Evolutionary conservation across 2,888 invertebrate genomes (phyloP), one percentile per base, ranked within the genome.

Genomic region (Drosophila aldrichi): DNA sequence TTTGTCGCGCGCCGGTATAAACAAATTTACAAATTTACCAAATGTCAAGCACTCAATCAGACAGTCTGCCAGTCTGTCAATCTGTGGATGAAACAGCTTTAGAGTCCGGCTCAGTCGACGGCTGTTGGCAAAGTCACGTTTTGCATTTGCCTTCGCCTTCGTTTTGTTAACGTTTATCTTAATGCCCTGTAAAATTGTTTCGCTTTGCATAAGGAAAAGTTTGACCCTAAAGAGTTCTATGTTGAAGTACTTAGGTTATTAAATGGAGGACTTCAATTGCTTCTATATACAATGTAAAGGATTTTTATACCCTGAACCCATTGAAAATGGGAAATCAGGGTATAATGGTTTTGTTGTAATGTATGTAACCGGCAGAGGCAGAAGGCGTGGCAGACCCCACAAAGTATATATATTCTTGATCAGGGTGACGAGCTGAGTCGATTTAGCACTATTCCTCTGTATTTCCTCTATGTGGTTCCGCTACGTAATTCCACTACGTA

Each of bases 41-140:
- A 69, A 63, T 58, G 55, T 29, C 58, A 44, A 44, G 12, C 58
- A 44, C 25, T 51, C 41, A 38, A 40, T 46, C 52, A 6, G 54
- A 43, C 41, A 18, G 20, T 38, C 48, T 22, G 46, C 46, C 41
- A 16, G 20, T 40, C 44, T 25, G 49, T 70, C 14, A 10, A 49
- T 62, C 64, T 40, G 46, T 69, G 16, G 32, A 18, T 44, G 59
- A 63, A 63, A 55, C 54, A 18, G 69, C 32, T 44, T 44, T 54
- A 43, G 14, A 44, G 41, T n/a, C 14, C 38, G 22, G 29, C 64
- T 79, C 72, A 82, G 82, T 82, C 77, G 89, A 81, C 84, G 74
- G 68, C 56, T 62, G 65, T 22, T 40, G 61, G 36, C 48, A 74
- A 73, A 89, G 84, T 89, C 84, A 84, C 84, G 83, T 83, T 83